phyloP scores from a whole-genome alignment of 2,113 vertebrate species.

The Bostrychus sinensis region DNA sequence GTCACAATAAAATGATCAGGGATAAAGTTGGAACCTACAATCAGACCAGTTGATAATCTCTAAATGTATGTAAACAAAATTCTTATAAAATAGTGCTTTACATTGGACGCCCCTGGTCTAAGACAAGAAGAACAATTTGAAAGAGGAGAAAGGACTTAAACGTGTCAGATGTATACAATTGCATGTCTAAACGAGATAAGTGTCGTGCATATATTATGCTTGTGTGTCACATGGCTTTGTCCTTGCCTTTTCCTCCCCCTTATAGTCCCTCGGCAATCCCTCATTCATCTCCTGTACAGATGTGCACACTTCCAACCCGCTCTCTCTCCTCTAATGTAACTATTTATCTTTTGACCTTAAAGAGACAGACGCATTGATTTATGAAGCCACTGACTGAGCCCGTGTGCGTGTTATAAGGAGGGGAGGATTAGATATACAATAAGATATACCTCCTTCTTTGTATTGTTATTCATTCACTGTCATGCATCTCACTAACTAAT shows the following conservation, averaged over 20 bases:
- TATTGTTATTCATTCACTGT: not conserved
- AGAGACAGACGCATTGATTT: constrained; percentile 40
- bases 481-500: not conserved
- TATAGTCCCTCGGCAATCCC: constrained; percentile 1
- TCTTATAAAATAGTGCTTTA: too few relatives aligned
- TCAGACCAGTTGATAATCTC: too few relatives aligned
- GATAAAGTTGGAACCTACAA: too few relatives aligned
- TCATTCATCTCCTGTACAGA: constrained; percentile 25
- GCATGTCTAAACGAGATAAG: not conserved
- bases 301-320: constrained; percentile 2
- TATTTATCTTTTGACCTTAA: constrained; percentile 58
- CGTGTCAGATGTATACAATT: too few relatives aligned
- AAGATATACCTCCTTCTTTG: constrained; percentile 22
- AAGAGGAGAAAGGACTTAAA: too few relatives aligned
- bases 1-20: too few relatives aligned
- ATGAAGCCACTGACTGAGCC: constrained; percentile 14
- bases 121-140: too few relatives aligned
- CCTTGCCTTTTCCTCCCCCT: constrained; percentile 3
- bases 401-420: constrained; percentile 7
- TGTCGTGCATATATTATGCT: not conserved
- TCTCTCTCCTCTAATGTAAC: constrained; percentile 36
- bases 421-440: constrained; percentile 38
- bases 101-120: not conserved
- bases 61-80: too few relatives aligned
- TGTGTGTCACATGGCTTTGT: constrained; percentile 1